Percentiles rank a stretch among this genome's conserved stretches.
These are phyloP conservation scores for Cyprinus carpio DNA, from an alignment of 2,113 vertebrate genomes.

Conservation along the genomic window DNA sequence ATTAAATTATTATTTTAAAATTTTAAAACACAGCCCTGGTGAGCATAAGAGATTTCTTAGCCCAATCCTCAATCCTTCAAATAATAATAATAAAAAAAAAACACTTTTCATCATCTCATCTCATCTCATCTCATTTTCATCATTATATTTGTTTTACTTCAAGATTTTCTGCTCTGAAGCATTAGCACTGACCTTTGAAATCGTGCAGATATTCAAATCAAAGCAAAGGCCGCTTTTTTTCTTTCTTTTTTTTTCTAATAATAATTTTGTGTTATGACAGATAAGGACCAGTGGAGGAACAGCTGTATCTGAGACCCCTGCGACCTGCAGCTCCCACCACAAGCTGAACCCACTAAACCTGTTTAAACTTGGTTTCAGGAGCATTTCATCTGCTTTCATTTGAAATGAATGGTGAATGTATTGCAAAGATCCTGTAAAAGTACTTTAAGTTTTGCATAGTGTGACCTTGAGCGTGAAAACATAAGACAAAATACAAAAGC, in stretches of 20 bases:
- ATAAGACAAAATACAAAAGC: background rate
- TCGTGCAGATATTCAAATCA: background rate
- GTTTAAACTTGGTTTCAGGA: background rate
- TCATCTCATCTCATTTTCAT: too few species aligned
- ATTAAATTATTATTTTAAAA: too few species aligned
- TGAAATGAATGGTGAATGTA: background rate
- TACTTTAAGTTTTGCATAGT: background rate
- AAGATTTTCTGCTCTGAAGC: background rate
- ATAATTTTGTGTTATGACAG: constrained; percentile 18
- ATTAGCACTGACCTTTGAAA: background rate
- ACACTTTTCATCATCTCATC: too few species aligned
- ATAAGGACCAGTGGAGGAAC: background rate
- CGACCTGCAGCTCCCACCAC: background rate
- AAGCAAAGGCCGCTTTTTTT: too few species aligned
- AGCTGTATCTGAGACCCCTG: background rate
- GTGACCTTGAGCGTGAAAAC: background rate
- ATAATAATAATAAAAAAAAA: too few species aligned
- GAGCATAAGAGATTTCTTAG: too few species aligned
- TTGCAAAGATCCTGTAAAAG: background rate
- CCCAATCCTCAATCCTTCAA: too few species aligned
- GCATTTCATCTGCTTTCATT: background rate
- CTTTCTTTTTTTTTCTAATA: too few species aligned
- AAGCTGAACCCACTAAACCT: background rate
- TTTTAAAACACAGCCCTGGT: too few species aligned
- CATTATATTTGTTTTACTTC: background rate